Percentiles rank a stretch among this genome's conserved stretches.
These are phyloP conservation scores for Phenacoccus solenopsis DNA, from an alignment of 1,140 invertebrate species.

Conservation along the genomic window DNA sequence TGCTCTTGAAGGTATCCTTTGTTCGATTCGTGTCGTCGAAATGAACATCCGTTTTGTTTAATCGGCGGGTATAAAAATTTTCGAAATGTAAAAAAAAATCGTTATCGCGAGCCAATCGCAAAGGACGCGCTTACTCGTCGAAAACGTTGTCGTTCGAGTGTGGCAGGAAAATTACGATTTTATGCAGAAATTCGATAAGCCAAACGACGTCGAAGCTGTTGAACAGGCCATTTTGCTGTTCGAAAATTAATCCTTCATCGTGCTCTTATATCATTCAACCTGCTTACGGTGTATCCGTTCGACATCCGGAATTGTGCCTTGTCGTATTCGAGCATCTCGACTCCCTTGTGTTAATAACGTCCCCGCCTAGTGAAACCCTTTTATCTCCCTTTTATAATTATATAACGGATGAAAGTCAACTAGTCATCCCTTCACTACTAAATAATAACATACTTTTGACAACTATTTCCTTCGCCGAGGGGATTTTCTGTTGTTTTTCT, in stretches of 20 bases:
- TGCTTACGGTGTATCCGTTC: not conserved
- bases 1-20: not conserved
- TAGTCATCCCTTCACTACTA: constrained; percentile 8
- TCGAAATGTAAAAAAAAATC: not conserved
- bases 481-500: not conserved
- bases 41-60: not conserved
- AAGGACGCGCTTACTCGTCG: not conserved
- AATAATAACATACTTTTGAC: not conserved
- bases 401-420: constrained; percentile 10
- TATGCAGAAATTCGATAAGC: constrained; percentile 12
- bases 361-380: not conserved
- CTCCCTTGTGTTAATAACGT: not conserved
- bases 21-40: not conserved
- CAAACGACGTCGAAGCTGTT: constrained; percentile 8
- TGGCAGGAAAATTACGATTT: not conserved
- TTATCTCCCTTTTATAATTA: constrained; percentile 8
- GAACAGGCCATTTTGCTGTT: constrained; percentile 13
- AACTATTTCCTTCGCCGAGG: not conserved
- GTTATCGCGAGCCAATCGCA: not conserved
- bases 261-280: constrained; percentile 9
- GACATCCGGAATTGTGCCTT: constrained; percentile 13
- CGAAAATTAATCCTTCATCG: constrained; percentile 15
- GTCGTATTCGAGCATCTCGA: constrained; percentile 6
- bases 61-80: not conserved
- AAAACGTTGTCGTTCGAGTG: not conserved